Percentiles rank a stretch among this genome's conserved stretches.
phyloP scores from a whole-genome alignment of 2,113 vertebrate species.

The Panthera leo region DNA sequence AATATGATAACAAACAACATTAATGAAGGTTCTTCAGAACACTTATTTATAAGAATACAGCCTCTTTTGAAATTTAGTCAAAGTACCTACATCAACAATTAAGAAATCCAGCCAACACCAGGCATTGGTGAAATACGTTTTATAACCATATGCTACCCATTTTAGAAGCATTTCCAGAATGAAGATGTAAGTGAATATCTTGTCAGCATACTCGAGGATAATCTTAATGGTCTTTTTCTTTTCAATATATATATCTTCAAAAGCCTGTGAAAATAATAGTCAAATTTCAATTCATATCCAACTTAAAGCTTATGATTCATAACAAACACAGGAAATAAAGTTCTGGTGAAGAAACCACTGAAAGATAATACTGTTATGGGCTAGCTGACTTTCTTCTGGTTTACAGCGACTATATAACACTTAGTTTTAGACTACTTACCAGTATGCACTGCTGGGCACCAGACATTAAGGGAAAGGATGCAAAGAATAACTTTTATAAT shows the following conservation, averaged over 20 bases:
- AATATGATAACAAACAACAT: background rate
- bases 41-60: conserved; percentile 5
- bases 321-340: background rate
- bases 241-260: conserved; percentile 96
- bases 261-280: conserved; percentile 87
- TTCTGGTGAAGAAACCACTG: background rate
- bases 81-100: conserved; percentile 96
- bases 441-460: background rate
- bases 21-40: background rate
- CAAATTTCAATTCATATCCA: background rate
- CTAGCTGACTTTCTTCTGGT: background rate
- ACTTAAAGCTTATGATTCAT: background rate
- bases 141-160: conserved; percentile 98
- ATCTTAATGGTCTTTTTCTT: conserved; percentile 89
- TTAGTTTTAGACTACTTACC: background rate
- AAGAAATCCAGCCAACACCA: conserved; percentile 99
- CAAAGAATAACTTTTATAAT: background rate
- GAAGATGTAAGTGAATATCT: conserved; percentile 97
- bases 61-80: background rate
- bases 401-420: background rate
- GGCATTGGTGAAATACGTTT: conserved; percentile 97
- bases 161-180: conserved; percentile 99
- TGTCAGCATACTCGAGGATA: conserved; percentile 95
- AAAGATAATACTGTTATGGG: background rate
- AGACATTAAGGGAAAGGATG: background rate